Conservation (phyloP, 2,113 vertebrate species). For the Todiramphus chloris region DNA sequence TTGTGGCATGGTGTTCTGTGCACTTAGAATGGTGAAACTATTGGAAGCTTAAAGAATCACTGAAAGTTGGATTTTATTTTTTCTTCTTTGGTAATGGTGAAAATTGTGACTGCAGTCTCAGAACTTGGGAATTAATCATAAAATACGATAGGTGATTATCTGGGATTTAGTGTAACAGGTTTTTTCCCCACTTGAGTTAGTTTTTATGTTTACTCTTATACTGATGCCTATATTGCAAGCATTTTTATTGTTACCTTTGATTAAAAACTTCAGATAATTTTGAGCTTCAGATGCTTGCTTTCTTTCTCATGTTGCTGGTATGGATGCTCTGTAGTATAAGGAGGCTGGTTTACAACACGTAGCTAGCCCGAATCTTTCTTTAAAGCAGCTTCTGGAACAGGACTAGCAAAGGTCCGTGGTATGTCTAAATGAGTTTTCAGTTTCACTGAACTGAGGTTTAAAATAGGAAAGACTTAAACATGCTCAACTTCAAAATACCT, state of each 20-base stretch:
- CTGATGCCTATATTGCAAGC: background rate
- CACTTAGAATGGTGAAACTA: background rate
- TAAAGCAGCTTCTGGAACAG: background rate
- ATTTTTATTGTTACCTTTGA: background rate
- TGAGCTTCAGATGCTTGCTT: background rate
- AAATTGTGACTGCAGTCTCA: background rate
- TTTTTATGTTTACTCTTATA: background rate
- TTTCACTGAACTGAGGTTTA: background rate
- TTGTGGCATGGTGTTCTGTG: background rate
- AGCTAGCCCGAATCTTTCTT: background rate
- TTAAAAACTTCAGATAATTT: background rate
- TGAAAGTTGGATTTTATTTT: background rate
- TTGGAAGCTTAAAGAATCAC: background rate
- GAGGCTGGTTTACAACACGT: background rate
- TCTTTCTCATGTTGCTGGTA: background rate
- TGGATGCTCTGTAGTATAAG: background rate
- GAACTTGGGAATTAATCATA: background rate
- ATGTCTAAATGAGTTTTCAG: background rate
- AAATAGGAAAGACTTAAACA: background rate
- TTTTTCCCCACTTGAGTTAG: background rate
- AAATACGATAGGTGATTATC: background rate
- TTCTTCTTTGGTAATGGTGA: background rate
- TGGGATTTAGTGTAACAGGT: background rate
- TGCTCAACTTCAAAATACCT: background rate
- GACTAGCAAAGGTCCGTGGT: background rate